Conservation (phyloP, 2,797 vertebrate species). For the Tadarida brasiliensis region DNA sequence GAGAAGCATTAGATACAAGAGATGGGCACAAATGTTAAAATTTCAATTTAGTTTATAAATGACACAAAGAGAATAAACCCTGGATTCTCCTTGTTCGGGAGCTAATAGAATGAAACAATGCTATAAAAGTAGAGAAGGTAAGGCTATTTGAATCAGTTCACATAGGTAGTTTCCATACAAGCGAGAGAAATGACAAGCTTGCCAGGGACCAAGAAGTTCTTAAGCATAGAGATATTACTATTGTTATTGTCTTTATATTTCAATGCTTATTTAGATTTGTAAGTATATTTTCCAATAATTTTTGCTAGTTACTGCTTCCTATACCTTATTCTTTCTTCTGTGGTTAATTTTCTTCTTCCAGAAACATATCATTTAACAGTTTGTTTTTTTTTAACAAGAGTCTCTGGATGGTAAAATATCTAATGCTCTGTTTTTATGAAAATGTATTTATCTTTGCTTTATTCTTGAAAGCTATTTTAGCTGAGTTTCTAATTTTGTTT, state of each 20-base stretch:
- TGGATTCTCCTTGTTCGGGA: not conserved
- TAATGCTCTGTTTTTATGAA: slow-evolving; percentile 8
- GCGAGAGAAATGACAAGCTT: not conserved
- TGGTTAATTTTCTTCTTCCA: not conserved
- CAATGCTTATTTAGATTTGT: not conserved
- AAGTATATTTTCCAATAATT: not conserved
- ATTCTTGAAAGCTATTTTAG: not conserved
- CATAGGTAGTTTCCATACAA: not conserved
- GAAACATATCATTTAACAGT: not conserved
- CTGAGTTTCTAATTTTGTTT: not conserved
- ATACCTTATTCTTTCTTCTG: not conserved
- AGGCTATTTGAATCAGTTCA: not conserved
- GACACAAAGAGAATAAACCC: not conserved
- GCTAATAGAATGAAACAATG: not conserved
- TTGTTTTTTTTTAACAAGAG: not conserved
- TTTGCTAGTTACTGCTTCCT: not conserved
- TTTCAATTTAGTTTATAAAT: not conserved
- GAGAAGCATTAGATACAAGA: not conserved
- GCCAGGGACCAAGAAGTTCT: not conserved
- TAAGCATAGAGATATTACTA: not conserved
- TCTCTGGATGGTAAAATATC: not conserved
- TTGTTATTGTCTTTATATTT: not conserved
- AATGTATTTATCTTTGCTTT: not conserved
- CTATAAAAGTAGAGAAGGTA: not conserved
- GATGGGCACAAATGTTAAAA: not conserved